phyloP scores from a whole-genome alignment of 2,888 invertebrate genomes.

The Lingula anatina region DNA sequence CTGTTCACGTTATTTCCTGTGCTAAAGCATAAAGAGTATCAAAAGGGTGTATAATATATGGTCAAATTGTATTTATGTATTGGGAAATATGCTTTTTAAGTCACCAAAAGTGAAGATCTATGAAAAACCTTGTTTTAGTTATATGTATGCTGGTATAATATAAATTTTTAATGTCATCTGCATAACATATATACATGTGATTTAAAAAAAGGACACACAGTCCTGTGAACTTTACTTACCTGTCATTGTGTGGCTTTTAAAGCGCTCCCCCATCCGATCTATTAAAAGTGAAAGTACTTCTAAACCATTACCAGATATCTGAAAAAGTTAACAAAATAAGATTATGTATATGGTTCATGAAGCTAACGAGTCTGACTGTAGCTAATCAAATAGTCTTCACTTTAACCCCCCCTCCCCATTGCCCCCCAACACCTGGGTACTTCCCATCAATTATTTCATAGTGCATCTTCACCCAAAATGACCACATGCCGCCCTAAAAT shows the following conservation, averaged over 20 bases:
- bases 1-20: not conserved
- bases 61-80: not conserved
- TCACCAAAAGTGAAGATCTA: too few species aligned
- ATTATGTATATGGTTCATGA: not conserved
- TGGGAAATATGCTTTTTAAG: not conserved
- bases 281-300: conserved; percentile 82
- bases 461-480: too few species aligned
- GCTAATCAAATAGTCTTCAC: not conserved
- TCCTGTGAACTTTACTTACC: too few species aligned
- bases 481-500: too few species aligned
- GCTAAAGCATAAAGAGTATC: not conserved
- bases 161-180: too few species aligned
- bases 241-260: conserved; percentile 77
- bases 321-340: conserved; percentile 49
- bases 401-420: too few species aligned
- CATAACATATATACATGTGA: too few species aligned
- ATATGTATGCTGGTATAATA: too few species aligned
- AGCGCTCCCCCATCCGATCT: conserved; percentile 80
- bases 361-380: not conserved
- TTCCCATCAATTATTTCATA: too few species aligned
- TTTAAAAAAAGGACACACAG: too few species aligned
- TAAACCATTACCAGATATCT: conserved; percentile 88
- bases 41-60: not conserved
- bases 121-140: too few species aligned
- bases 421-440: too few species aligned